A percentile compares a stretch with the other conserved stretches of the same genome.
Evolutionary conservation across 2,797 vertebrate genomes (phyloP).

Genomic region (Hoplostethus atlanticus): DNA sequence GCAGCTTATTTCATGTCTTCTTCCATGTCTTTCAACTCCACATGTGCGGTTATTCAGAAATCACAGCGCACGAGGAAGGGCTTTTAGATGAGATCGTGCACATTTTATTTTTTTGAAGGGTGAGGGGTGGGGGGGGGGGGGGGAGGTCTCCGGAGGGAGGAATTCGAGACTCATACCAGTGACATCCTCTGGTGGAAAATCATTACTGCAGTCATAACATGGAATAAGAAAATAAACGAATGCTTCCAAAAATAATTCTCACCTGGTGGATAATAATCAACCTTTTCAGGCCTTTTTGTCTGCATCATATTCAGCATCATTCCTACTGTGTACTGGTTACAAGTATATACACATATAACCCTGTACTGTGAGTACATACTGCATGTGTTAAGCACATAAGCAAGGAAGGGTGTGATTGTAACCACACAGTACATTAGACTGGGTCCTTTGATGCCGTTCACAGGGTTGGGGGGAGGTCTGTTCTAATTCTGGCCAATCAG

Average conservation of each 20-base stretch:
- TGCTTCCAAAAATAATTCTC: conserved; percentile 74
- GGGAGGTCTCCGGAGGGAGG: conserved; percentile 19
- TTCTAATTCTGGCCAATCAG: conserved; percentile 70
- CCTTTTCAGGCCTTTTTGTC: conserved; percentile 26
- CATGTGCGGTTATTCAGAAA: conserved; percentile 21
- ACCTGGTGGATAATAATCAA: conserved; percentile 69
- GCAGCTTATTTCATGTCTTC: conserved; percentile 57
- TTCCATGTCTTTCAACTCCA: background rate
- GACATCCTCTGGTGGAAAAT: conserved; percentile 70
- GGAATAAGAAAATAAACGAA: conserved; percentile 60
- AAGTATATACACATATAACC: background rate
- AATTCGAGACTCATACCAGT: conserved; percentile 37
- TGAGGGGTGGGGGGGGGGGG: conserved; percentile 1
- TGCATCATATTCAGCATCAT: conserved; percentile 20
- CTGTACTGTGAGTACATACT: conserved; percentile 2
- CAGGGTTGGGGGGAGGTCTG: conserved; percentile 36
- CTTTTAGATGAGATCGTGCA: conserved; percentile 54
- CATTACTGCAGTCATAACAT: conserved; percentile 64
- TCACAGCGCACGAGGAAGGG: conserved; percentile 23
- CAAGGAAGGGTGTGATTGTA: conserved; percentile 4
- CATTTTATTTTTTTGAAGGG: conserved; percentile 33
- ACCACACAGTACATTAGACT: conserved; percentile 14
- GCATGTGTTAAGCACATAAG: conserved; percentile 2
- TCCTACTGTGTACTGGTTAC: background rate
- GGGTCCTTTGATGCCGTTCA: conserved; percentile 24